A percentile compares a stretch with the other conserved stretches of the same genome.
These are phyloP conservation scores for Potamarius usumacintae DNA, from an alignment of 2,113 vertebrate species.

Conservation along the genomic window DNA sequence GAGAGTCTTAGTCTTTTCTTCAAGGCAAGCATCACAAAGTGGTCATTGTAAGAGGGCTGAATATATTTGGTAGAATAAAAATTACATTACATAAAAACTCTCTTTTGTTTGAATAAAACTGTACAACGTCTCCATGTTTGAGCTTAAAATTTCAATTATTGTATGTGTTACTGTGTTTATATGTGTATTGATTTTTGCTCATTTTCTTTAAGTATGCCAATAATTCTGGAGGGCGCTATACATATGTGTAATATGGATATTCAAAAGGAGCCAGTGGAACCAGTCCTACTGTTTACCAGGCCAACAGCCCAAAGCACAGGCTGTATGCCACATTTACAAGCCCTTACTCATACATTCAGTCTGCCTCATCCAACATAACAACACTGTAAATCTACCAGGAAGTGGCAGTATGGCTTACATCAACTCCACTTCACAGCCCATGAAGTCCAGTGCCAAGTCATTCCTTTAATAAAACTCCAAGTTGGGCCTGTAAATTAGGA, in stretches of 20 bases:
- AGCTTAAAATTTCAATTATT: not conserved
- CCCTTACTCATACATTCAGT: conserved; percentile 2
- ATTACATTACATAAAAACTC: not conserved
- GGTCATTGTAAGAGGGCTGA: not conserved
- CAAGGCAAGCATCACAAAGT: not conserved
- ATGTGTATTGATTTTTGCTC: not conserved
- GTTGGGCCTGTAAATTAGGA: not conserved
- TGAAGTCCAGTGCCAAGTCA: not conserved
- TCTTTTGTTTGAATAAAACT: not conserved
- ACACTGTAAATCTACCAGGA: conserved; percentile 30
- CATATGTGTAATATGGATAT: too few species aligned
- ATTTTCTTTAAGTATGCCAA: not conserved
- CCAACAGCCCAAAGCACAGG: not conserved
- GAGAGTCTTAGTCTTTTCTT: not conserved
- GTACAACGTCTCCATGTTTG: not conserved
- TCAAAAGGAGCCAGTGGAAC: not conserved
- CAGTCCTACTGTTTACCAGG: not conserved
- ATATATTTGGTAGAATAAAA: not conserved
- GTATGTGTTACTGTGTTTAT: not conserved
- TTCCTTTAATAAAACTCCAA: conserved; percentile 20
- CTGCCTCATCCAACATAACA: not conserved
- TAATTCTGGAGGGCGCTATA: too few species aligned
- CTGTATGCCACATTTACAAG: conserved; percentile 11
- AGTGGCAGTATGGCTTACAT: conserved; percentile 13
- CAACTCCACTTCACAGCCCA: conserved; percentile 15